Evolutionary conservation across 1,140 invertebrate genomes (phyloP).

Genomic region (Pseudomyrmex cubaensis): DNA sequence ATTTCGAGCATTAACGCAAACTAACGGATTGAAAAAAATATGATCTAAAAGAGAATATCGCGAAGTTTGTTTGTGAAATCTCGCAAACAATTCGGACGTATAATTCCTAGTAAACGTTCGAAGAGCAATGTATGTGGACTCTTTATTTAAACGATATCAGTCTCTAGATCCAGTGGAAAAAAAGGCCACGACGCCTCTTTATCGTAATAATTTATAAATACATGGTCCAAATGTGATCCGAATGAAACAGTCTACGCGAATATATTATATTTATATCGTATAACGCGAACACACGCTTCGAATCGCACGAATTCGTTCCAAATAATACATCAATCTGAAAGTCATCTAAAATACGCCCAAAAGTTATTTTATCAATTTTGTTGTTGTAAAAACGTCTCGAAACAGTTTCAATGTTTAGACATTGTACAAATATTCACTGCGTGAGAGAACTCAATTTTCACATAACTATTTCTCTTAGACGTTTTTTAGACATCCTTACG

Average conservation of each 20-base stretch:
- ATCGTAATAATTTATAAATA: constrained; percentile 71
- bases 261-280: constrained; percentile 43
- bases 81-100: constrained; percentile 16
- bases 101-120: constrained; percentile 21
- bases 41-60: neutral
- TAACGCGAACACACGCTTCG: constrained; percentile 36
- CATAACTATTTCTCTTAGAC: neutral
- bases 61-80: too few relatives aligned
- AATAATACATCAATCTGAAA: neutral
- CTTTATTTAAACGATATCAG: constrained; percentile 70
- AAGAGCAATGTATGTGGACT: neutral
- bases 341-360: neutral
- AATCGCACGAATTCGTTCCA: constrained; percentile 14
- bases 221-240: constrained; percentile 61
- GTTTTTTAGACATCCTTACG: neutral
- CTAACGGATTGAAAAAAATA: too few relatives aligned
- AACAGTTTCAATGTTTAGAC: neutral
- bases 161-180: constrained; percentile 68
- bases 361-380: neutral
- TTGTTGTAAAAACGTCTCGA: neutral
- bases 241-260: constrained; percentile 66
- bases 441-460: neutral
- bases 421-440: neutral
- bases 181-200: constrained; percentile 68
- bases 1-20: neutral